phyloP scores from a whole-genome alignment of 30 jellyfish, hydroid and myxozoan species.

The Aurelia coerulea region DNA sequence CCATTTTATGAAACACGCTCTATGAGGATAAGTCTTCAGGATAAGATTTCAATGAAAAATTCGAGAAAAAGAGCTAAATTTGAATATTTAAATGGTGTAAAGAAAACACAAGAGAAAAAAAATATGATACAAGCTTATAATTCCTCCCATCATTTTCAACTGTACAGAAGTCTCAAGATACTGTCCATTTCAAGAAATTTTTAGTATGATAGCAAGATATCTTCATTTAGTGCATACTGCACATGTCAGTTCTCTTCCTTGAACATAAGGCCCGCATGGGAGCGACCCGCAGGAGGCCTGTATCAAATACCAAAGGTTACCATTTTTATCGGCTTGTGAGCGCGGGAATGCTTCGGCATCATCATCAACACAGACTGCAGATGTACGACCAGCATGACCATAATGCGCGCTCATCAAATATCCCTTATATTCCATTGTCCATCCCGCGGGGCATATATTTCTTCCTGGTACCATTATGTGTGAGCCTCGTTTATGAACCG shows the following conservation, averaged over 20 bases:
- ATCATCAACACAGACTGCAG: conserved; percentile 90
- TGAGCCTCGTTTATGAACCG: conserved; percentile 55
- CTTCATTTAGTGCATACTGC: conserved; percentile 52
- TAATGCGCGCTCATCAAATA: conserved; percentile 87
- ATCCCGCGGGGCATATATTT: conserved; percentile 85
- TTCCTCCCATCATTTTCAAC: no score
- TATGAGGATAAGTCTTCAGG: no score
- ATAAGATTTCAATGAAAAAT: no score
- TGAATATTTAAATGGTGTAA: no score
- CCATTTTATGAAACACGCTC: no score
- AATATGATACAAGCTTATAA: no score
- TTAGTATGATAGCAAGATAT: not conserved
- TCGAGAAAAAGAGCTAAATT: no score
- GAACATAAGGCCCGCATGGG: conserved; percentile 67
- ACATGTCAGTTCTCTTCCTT: conserved; percentile 66
- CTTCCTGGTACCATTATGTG: conserved; percentile 92
- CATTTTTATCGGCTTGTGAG: conserved; percentile 5
- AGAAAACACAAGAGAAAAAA: no score
- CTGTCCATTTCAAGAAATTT: no score
- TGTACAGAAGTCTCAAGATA: no score
- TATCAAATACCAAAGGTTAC: conserved; percentile 57
- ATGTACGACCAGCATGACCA: conserved; percentile 74
- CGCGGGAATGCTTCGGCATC: conserved; percentile 56
- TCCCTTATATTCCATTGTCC: conserved; percentile 90
- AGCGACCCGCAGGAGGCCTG: conserved; percentile 63